These are phyloP conservation scores for Oscheius onirici DNA, from an alignment of 2,888 invertebrate species.

Conservation along the genomic window DNA sequence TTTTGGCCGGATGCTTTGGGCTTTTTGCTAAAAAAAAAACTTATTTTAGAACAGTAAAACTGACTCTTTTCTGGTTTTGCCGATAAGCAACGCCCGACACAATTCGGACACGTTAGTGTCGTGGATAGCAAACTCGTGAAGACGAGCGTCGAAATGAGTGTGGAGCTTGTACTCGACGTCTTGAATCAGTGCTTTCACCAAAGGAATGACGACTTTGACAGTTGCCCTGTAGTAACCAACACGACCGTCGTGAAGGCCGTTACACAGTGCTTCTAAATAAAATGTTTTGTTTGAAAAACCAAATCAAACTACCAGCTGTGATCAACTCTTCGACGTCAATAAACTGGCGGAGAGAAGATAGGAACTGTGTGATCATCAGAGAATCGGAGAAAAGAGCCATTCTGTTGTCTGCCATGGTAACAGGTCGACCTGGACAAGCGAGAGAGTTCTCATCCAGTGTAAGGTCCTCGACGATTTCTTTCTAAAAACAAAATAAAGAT, in stretches of 20 bases:
- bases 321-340: slow-evolving; percentile 2
- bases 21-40: neutral
- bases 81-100: slow-evolving; percentile 25
- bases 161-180: slow-evolving; percentile 29
- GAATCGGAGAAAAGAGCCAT: slow-evolving; percentile 21
- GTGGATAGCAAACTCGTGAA: slow-evolving; percentile 22
- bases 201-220: slow-evolving; percentile 8
- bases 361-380: slow-evolving; percentile 30
- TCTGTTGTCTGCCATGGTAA: neutral
- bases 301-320: slow-evolving; percentile 13
- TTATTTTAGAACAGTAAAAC: neutral
- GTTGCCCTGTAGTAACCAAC: slow-evolving; percentile 14
- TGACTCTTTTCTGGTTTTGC: slow-evolving; percentile 25
- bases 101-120: slow-evolving; percentile 28
- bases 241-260: slow-evolving; percentile 8
- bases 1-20: neutral
- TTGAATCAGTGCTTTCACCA: slow-evolving; percentile 17
- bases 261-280: slow-evolving; percentile 9
- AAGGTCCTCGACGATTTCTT: slow-evolving; percentile 24
- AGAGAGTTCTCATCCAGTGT: neutral
- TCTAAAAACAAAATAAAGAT: slow-evolving; percentile 14
- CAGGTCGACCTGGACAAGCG: slow-evolving; percentile 4
- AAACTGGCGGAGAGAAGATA: slow-evolving; percentile 18
- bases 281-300: neutral
- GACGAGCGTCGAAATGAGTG: slow-evolving; percentile 25